Percentiles rank a stretch among this genome's conserved stretches.
phyloP scores from a whole-genome alignment of 2,113 vertebrate genomes.

The Sus scrofa region DNA sequence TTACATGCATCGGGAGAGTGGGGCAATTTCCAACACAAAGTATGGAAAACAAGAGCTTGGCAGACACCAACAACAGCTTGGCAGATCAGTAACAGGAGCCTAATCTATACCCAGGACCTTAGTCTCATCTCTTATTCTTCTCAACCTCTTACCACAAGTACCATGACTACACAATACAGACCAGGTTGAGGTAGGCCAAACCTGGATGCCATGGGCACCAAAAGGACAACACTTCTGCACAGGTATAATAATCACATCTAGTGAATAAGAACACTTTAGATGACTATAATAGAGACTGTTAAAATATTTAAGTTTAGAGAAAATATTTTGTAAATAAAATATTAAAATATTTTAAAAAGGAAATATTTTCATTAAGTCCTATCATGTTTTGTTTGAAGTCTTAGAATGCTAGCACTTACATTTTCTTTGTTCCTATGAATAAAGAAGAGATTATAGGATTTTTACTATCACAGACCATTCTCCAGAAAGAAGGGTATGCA shows the following conservation, averaged over 20 bases:
- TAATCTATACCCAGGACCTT: background rate
- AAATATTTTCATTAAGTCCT: background rate
- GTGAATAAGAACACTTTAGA: background rate
- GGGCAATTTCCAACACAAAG: background rate
- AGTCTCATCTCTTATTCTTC: background rate
- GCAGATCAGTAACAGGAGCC: background rate
- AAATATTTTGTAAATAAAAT: too few relatives aligned
- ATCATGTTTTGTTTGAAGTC: background rate
- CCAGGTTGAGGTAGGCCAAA: too few relatives aligned
- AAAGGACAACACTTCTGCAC: background rate
- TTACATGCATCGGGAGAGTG: background rate
- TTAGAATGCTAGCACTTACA: background rate
- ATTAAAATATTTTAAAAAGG: background rate
- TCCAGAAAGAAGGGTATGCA: background rate
- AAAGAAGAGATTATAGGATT: background rate
- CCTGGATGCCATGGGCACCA: background rate
- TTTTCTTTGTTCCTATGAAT: background rate
- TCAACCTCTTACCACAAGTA: background rate
- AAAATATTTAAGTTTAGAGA: too few relatives aligned
- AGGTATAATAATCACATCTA: background rate
- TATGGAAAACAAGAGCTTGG: background rate
- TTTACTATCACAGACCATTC: background rate
- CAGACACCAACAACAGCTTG: background rate
- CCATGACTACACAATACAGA: background rate
- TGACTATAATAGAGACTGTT: background rate